Evolutionary conservation across 2,113 vertebrate genomes (phyloP).

Genomic region (Furnarius figulus): DNA sequence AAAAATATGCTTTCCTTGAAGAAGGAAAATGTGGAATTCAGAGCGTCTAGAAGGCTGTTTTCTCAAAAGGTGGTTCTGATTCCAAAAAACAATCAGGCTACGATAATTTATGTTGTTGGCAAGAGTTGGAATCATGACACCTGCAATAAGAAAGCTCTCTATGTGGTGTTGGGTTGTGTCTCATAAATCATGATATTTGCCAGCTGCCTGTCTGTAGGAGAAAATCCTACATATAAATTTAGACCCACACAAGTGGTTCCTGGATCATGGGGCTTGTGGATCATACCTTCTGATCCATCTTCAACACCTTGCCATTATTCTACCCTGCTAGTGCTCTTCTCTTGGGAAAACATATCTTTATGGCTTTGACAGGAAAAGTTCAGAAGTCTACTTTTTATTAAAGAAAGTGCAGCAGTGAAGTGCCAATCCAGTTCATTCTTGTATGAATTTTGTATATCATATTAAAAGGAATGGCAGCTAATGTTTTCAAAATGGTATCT

Average conservation of each 20-base stretch:
- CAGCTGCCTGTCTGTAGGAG: neutral
- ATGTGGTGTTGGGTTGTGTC: neutral
- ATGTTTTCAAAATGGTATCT: neutral
- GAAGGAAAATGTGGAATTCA: neutral
- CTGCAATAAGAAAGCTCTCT: neutral
- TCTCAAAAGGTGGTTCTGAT: neutral
- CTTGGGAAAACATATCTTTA: neutral
- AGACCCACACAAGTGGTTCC: constrained; percentile 7
- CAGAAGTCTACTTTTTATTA: neutral
- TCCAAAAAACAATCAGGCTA: neutral
- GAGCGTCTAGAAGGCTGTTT: neutral
- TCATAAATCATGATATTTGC: constrained; percentile 8
- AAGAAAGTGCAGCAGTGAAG: neutral
- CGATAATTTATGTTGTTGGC: neutral
- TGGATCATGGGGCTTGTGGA: neutral
- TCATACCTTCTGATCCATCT: neutral
- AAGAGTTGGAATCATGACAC: neutral
- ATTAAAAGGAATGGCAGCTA: neutral
- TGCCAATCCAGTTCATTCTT: neutral
- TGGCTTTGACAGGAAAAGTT: neutral
- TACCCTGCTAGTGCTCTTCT: neutral
- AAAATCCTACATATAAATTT: constrained; percentile 35
- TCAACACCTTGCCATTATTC: neutral
- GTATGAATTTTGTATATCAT: neutral
- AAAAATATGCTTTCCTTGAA: neutral